Evolutionary conservation across 2,113 vertebrate genomes (phyloP).

Genomic region (Gambusia holbrooki): DNA sequence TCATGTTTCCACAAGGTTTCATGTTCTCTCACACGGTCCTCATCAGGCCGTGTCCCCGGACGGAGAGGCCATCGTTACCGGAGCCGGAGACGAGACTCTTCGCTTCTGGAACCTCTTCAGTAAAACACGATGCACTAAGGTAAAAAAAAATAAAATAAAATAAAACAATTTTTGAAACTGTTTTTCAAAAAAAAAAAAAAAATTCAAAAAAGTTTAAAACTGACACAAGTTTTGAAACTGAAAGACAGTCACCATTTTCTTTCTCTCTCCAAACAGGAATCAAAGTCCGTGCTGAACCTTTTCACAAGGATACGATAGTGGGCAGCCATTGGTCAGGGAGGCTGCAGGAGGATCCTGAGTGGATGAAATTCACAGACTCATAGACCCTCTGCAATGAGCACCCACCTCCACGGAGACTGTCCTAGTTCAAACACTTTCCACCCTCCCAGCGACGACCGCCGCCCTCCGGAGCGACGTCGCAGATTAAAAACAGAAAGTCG

Average conservation of each 20-base stretch:
- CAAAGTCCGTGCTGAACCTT: conserved; percentile 85
- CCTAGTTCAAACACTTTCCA: conserved; percentile 17
- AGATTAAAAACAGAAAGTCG: conserved; percentile 14
- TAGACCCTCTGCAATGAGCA: conserved; percentile 17
- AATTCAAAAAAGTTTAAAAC: no score
- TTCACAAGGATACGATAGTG: conserved; percentile 85
- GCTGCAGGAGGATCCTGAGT: conserved; percentile 4
- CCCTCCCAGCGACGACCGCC: conserved; percentile 37
- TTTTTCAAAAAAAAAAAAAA: no score
- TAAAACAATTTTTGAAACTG: no score
- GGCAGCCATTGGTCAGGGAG: conserved; percentile 12
- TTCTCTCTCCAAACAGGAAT: conserved; percentile 71
- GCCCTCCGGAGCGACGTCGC: conserved; percentile 46
- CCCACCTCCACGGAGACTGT: conserved; percentile 4
- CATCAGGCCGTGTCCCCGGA: conserved; percentile 83
- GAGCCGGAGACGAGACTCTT: conserved; percentile 84
- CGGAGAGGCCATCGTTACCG: conserved; percentile 85
- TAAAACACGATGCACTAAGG: conserved; percentile 86
- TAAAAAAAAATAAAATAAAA: no score
- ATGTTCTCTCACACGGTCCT: neutral
- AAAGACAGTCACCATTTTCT: neutral
- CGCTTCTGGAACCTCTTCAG: conserved; percentile 88
- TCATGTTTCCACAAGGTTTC: no score
- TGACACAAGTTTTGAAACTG: no score
- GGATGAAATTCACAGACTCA: conserved; percentile 14